These are phyloP conservation scores for Thereuonema tuberculata DNA, from an alignment of 1,140 invertebrate species.

Conservation along the genomic window DNA sequence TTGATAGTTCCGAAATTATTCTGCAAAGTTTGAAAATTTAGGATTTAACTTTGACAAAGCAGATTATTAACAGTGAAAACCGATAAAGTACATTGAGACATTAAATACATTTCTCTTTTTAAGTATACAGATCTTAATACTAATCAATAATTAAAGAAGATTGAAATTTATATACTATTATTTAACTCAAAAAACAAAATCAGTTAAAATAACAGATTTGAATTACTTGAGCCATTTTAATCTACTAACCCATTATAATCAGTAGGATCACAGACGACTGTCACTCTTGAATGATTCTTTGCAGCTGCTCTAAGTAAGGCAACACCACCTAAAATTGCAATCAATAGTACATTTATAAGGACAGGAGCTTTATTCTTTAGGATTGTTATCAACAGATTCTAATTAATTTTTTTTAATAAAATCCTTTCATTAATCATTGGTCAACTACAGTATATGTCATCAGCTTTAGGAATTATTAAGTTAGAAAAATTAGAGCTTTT, in stretches of 20 bases:
- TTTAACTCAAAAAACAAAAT: too few relatives aligned
- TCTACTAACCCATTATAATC: conserved; percentile 67
- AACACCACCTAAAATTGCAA: conserved; percentile 56
- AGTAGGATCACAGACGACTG: conserved; percentile 78
- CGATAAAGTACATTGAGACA: too few relatives aligned
- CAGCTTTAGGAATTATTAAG: too few relatives aligned
- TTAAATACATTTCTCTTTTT: too few relatives aligned
- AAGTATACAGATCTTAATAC: neutral
- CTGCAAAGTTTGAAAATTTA: conserved; percentile 17
- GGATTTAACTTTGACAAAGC: neutral
- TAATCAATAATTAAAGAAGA: neutral
- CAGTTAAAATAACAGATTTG: too few relatives aligned
- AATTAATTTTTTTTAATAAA: too few relatives aligned
- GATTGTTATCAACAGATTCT: conserved; percentile 5
- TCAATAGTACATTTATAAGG: conserved; percentile 7
- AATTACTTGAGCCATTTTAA: too few relatives aligned
- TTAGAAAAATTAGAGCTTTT: too few relatives aligned
- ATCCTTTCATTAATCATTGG: too few relatives aligned
- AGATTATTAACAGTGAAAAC: too few relatives aligned
- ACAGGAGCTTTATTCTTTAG: neutral
- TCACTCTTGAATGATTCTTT: conserved; percentile 93
- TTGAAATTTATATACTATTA: conserved; percentile 14
- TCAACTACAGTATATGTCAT: too few relatives aligned
- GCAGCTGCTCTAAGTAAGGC: conserved; percentile 87
- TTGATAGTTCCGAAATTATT: conserved; percentile 54